Evolutionary conservation across 1,140 invertebrate genomes (phyloP), one percentile per base, ranked within the genome.

Genomic region (Himalopsyche phryganea): DNA sequence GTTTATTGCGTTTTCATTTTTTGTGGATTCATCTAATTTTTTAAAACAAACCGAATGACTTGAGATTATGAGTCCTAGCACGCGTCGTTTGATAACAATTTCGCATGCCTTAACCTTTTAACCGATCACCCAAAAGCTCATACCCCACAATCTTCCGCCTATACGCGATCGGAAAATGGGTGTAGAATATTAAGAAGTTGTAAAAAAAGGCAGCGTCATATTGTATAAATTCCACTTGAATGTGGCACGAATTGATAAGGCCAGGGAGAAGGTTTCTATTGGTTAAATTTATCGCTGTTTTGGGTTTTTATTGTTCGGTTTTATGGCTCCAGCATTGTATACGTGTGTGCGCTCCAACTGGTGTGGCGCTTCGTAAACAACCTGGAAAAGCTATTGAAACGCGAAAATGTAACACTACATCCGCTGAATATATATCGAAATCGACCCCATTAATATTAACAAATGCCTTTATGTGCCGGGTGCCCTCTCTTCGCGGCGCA

Each of bases 231-330:
- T 69, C 67, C 68, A 67, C 69, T 67, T 63, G 69, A 72, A 73
- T 74, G 71, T 72, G 70, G 75, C 70, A 69, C 68, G 71, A 73
- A 76, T 76, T 78, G 76, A 78, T 77, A 77, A 77, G 74, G 71
- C 70, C 66, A 68, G 69, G 70, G 72, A 69, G 70, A 77, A 75
- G 74, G 75, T 77, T 76, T 75, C 75, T 76, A 76, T 78, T 78
- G 75, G 72, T 73, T 66, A 76, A 77, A 78, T 78, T 78, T 78
- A 78, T 78, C 72, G 71, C 72, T 78, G 76, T 78, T 78, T 78
- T 78, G 74, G 76, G 76, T 76, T 78, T 78, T 78, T 78, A 78
- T 78, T 78, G 76, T 78, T 77, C 71, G 73, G 72, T 75, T 78
- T 78, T 78, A 78, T 72, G 71, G 71, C 73, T 70, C 74, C 68